These are phyloP conservation scores for Pollenia labialis DNA, from an alignment of 2,888 invertebrate genomes.

Conservation along the genomic window DNA sequence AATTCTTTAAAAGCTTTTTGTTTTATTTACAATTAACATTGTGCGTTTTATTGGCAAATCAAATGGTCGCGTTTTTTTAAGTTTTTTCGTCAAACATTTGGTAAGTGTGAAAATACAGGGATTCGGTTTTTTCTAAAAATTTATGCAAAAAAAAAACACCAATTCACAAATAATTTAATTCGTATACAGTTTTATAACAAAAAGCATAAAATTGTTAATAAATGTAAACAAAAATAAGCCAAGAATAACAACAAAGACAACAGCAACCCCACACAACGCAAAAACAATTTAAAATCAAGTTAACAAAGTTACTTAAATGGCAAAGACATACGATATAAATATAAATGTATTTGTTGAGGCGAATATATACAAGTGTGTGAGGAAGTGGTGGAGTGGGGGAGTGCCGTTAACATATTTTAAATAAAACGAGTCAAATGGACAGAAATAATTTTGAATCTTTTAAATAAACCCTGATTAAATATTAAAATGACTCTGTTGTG, in stretches of 20 bases:
- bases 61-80: no score
- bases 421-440: slow-evolving; percentile 5
- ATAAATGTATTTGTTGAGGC: background rate
- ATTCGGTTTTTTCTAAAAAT: background rate
- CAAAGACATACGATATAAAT: background rate
- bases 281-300: slow-evolving; percentile 1
- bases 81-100: no score
- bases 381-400: background rate
- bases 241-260: background rate
- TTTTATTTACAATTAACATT: no score
- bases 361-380: background rate
- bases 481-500: slow-evolving; percentile 35
- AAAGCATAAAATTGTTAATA: slow-evolving; percentile 7
- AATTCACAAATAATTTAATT: slow-evolving; percentile 19
- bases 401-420: slow-evolving; percentile 13
- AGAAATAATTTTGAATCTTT: slow-evolving; percentile 48
- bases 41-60: no score
- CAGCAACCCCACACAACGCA: background rate
- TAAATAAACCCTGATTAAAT: slow-evolving; percentile 48
- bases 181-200: slow-evolving; percentile 4
- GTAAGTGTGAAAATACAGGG: no score
- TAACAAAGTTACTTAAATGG: slow-evolving; percentile 8
- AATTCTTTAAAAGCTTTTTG: no score
- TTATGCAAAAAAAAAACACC: background rate
- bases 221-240: slow-evolving; percentile 21